Evolutionary conservation across 2,113 vertebrate species (phyloP).

Genomic region (Siniperca chuatsi): DNA sequence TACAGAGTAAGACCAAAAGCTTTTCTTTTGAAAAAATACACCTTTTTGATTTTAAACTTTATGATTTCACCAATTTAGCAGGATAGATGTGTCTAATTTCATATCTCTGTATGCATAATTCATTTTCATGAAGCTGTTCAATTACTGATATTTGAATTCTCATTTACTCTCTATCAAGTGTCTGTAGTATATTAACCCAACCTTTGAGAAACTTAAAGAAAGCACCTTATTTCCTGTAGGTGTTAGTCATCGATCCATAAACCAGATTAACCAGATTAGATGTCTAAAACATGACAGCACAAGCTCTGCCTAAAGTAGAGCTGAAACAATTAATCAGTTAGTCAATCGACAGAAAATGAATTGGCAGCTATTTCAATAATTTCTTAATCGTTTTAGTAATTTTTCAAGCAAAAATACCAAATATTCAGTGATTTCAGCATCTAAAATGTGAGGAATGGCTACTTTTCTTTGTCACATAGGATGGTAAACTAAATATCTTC

Average conservation of each 20-base stretch:
- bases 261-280: neutral
- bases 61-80: neutral
- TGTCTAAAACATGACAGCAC: neutral
- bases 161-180: neutral
- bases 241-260: slow-evolving; percentile 16
- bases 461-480: neutral
- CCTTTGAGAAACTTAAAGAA: slow-evolving; percentile 1
- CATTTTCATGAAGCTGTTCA: neutral
- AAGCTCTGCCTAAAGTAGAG: neutral
- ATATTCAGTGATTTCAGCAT: neutral
- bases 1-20: slow-evolving; percentile 90
- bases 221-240: neutral
- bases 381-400: neutral
- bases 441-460: neutral
- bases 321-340: neutral
- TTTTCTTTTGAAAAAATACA: slow-evolving; percentile 20
- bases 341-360: neutral
- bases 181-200: neutral
- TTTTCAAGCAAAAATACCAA: neutral
- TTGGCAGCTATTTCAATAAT: neutral
- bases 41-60: neutral
- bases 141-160: neutral
- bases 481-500: neutral
- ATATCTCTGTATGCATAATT: neutral
- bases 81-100: neutral